Evolutionary conservation across 2,797 vertebrate species (phyloP).

Genomic region (Clamator glandarius): DNA sequence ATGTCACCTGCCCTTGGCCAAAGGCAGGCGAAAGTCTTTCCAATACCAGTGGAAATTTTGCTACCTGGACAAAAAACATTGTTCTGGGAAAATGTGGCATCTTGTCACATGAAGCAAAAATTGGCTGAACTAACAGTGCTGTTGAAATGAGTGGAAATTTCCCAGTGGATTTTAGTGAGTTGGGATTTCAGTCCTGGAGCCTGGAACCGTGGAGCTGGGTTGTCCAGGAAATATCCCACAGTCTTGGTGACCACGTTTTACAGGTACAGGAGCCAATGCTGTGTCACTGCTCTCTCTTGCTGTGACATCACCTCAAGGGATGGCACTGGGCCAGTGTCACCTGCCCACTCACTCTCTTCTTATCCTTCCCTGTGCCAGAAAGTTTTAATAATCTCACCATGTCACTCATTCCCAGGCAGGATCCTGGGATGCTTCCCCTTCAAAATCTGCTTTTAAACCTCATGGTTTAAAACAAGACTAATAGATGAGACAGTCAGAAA

Average conservation of each 20-base stretch:
- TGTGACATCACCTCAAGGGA: not conserved
- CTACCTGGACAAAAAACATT: not conserved
- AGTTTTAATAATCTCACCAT: not conserved
- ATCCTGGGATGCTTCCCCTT: not conserved
- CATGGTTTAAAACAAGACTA: not conserved
- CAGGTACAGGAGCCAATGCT: not conserved
- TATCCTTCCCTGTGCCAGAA: not conserved
- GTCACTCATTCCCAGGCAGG: not conserved
- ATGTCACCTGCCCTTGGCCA: not conserved
- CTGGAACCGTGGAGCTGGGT: not conserved
- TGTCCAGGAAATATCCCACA: fast-evolving
- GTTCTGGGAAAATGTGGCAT: not conserved
- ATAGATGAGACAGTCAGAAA: not conserved
- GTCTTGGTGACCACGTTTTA: fast-evolving
- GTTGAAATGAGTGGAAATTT: not conserved
- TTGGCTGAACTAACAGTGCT: not conserved
- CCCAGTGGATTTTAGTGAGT: not conserved
- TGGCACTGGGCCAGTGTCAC: not conserved
- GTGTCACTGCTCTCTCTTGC: not conserved
- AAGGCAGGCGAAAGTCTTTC: not conserved
- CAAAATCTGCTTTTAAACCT: not conserved
- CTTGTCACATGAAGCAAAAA: not conserved
- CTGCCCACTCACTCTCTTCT: not conserved
- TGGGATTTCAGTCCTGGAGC: not conserved
- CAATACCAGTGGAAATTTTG: not conserved